Percentiles rank a stretch among this genome's conserved stretches.
These are phyloP conservation scores for Leguminivora glycinivorella DNA, from an alignment of 1,140 invertebrate species.

Conservation along the genomic window DNA sequence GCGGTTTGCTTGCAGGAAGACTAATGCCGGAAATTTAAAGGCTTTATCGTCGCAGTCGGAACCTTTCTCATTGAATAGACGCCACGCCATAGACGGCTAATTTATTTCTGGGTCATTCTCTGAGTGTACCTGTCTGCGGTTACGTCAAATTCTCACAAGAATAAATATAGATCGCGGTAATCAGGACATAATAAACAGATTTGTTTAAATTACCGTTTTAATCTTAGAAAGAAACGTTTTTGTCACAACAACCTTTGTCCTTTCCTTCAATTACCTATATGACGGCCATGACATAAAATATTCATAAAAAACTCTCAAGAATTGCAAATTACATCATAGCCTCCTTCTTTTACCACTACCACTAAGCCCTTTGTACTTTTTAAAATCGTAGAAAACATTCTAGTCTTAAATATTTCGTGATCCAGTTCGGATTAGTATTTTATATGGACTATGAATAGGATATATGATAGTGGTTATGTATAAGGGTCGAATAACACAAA, in stretches of 20 bases:
- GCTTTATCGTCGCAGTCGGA: background rate
- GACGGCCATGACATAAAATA: background rate
- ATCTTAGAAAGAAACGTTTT: too few relatives aligned
- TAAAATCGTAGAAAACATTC: background rate
- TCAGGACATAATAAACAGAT: too few relatives aligned
- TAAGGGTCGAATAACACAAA: conserved; percentile 58
- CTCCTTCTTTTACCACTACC: background rate
- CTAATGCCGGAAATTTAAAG: conserved; percentile 1
- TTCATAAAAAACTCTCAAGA: background rate
- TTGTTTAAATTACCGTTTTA: too few relatives aligned
- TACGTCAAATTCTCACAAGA: too few relatives aligned
- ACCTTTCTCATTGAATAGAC: background rate
- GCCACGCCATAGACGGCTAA: background rate
- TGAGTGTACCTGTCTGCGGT: too few relatives aligned
- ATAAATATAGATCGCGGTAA: too few relatives aligned
- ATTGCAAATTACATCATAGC: background rate
- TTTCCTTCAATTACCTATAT: too few relatives aligned
- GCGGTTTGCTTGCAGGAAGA: background rate
- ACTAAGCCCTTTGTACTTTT: background rate
- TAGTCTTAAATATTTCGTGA: background rate
- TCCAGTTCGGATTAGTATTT: conserved; percentile 32
- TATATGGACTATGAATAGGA: conserved; percentile 40
- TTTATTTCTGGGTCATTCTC: too few relatives aligned
- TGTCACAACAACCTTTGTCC: too few relatives aligned
- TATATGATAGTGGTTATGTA: conserved; percentile 50